Evolutionary conservation across 2,797 vertebrate genomes (phyloP).

Genomic region (Catostomus latipinnis): DNA sequence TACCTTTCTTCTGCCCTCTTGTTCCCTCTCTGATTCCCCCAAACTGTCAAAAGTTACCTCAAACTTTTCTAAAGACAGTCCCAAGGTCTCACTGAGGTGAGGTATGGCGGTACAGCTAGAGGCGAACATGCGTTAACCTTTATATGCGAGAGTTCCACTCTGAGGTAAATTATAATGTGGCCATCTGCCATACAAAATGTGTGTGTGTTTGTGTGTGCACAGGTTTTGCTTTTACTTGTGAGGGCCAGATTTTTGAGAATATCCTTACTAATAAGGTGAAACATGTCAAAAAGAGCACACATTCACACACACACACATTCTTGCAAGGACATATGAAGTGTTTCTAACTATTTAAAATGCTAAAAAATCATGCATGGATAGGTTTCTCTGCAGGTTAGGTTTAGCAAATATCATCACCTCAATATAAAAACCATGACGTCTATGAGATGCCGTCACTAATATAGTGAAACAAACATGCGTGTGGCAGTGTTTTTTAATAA

Average conservation of each 20-base stretch:
- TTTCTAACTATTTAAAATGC: too few relatives aligned
- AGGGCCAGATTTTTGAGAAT: too few relatives aligned
- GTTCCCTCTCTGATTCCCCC: conserved; percentile 5
- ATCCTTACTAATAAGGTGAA: too few relatives aligned
- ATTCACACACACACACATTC: too few relatives aligned
- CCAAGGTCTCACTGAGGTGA: conserved; percentile 31
- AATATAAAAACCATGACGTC: too few relatives aligned
- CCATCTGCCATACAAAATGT: conserved; percentile 54
- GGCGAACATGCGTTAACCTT: conserved; percentile 49
- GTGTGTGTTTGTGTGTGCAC: conserved; percentile 19
- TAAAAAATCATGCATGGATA: too few relatives aligned
- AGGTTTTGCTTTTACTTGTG: too few relatives aligned
- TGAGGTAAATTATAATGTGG: conserved; percentile 42
- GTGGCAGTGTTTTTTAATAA: conserved; percentile 33
- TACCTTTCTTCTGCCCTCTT: conserved; percentile 12
- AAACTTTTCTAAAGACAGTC: conserved; percentile 29
- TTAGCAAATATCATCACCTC: too few relatives aligned
- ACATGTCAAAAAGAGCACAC: too few relatives aligned
- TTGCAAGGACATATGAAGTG: too few relatives aligned
- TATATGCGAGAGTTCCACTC: conserved; percentile 17
- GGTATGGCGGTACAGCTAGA: conserved; percentile 15
- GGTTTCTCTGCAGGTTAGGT: too few relatives aligned
- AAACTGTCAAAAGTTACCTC: conserved; percentile 17
- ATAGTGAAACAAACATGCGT: neutral
- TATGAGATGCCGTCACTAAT: too few relatives aligned